Evolutionary conservation across 2,888 invertebrate species (phyloP).

Genomic region (Nymphalis urticae): DNA sequence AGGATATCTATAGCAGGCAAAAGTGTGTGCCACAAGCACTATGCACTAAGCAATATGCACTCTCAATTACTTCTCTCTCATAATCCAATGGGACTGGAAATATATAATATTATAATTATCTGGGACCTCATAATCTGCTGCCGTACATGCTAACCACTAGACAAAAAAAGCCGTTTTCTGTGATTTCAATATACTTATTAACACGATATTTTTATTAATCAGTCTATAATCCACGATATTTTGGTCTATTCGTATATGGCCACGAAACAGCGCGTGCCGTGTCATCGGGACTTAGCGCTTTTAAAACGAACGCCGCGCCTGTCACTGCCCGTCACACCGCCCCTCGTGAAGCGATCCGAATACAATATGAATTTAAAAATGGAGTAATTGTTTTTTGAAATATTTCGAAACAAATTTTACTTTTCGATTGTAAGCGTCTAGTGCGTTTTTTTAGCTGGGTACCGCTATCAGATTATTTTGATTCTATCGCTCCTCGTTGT

Average conservation of each 20-base stretch:
- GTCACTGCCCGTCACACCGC: constrained; percentile 57
- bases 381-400: constrained; percentile 43
- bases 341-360: constrained; percentile 43
- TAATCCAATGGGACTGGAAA: too few species aligned
- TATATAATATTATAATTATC: too few species aligned
- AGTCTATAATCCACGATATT: constrained; percentile 30
- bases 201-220: constrained; percentile 17
- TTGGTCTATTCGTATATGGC: constrained; percentile 32
- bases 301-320: constrained; percentile 47
- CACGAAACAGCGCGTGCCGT: constrained; percentile 58
- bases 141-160: too few species aligned
- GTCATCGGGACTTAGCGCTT: constrained; percentile 63
- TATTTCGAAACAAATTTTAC: constrained; percentile 33
- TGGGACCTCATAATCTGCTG: too few species aligned
- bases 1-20: too few species aligned
- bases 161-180: too few species aligned
- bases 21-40: too few species aligned
- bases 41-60: too few species aligned
- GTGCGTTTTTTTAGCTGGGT: constrained; percentile 29
- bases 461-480: constrained; percentile 34
- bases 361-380: constrained; percentile 47
- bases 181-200: background rate
- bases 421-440: constrained; percentile 26
- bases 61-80: too few species aligned
- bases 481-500: constrained; percentile 29